These are phyloP conservation scores for Thereva nobilitata DNA, from an alignment of 2,888 invertebrate genomes.

Conservation along the genomic window DNA sequence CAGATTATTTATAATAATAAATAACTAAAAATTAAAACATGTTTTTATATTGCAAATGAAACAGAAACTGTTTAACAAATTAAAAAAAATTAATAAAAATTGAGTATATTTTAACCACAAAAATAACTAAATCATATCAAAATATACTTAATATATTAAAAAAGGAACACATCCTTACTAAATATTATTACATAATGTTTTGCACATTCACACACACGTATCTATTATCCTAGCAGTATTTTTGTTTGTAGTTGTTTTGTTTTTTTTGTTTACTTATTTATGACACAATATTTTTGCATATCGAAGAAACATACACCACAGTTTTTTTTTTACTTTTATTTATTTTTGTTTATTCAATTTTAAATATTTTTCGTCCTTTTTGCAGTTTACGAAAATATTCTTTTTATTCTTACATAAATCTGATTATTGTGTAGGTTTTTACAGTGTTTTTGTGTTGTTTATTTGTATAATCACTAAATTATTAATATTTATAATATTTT, in stretches of 20 bases:
- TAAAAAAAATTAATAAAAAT: no score
- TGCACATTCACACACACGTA: no score
- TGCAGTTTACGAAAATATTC: slow-evolving; percentile 24
- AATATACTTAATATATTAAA: slow-evolving; percentile 9
- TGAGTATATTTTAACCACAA: neutral
- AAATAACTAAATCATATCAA: slow-evolving; percentile 11
- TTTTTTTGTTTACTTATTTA: slow-evolving; percentile 22
- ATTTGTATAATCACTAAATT: slow-evolving; percentile 31
- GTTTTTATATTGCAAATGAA: no score
- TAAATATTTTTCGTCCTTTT: slow-evolving; percentile 23
- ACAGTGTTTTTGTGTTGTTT: slow-evolving; percentile 15
- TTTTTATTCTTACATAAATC: no score
- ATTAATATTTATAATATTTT: no score
- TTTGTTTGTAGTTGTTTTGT: slow-evolving; percentile 16
- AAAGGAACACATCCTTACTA: slow-evolving; percentile 26
- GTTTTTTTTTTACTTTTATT: slow-evolving; percentile 11
- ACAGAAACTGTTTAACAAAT: no score
- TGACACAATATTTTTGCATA: slow-evolving; percentile 34
- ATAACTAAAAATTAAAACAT: no score
- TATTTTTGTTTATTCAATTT: slow-evolving; percentile 22
- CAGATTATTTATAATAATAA: no score
- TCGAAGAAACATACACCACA: slow-evolving; percentile 24
- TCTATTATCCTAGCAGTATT: slow-evolving; percentile 2
- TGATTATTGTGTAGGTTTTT: slow-evolving; percentile 9
- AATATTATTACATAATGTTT: slow-evolving; percentile 8